Evolutionary conservation across 2,797 vertebrate genomes (phyloP), one percentile per base, ranked within the genome.

Genomic region (Darevskia nairensis): DNA sequence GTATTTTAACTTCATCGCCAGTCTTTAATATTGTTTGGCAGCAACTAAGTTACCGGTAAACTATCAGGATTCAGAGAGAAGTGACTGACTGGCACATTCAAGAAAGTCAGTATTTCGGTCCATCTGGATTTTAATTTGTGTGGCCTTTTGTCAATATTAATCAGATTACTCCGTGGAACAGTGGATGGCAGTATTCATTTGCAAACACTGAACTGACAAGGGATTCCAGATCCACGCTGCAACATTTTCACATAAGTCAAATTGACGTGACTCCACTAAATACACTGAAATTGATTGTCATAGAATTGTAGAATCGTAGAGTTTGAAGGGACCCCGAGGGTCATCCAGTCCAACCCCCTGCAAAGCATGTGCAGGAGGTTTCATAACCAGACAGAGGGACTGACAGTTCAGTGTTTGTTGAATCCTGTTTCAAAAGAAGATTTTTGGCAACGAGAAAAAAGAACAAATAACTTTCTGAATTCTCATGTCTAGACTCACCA

Each of bases 121-220:
- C 50, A n/a, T 44, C 64, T 61, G 15, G 29, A 44, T 29, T 76
- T 85, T n/a, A 44, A 77, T 85, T 41, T 84, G 83, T 41, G 7
- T 27, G 23, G 46, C 9, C 61, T 78, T 88, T 88, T 35, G 50
- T 79, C 66, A 41, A 79, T 50, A 79, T 88, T 61, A 55, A 79
- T 69, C 59, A 41, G 39, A 88, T 95, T 90, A 90, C 55, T 77
- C 68, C 85, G 86, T 90, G 89, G 78, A 94, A 95, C 95, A 95
- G 94, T 92, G 94, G 95, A 95, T 95, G 95, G 94, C 95, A 96
- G 86, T 96, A 93, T 95, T 96, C 85, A 68, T 94, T 95, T 88
- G 39, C 84, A 91, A 44, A 91, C 89, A 41, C 84, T 77, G 72
- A 84, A 8, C 46, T 78, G 64, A 35, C 46, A 84, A 81, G 85